Base-by-base conservation (phyloP, 2,113 vertebrate species). In the Chamaetylas fuelleborni region DNA sequence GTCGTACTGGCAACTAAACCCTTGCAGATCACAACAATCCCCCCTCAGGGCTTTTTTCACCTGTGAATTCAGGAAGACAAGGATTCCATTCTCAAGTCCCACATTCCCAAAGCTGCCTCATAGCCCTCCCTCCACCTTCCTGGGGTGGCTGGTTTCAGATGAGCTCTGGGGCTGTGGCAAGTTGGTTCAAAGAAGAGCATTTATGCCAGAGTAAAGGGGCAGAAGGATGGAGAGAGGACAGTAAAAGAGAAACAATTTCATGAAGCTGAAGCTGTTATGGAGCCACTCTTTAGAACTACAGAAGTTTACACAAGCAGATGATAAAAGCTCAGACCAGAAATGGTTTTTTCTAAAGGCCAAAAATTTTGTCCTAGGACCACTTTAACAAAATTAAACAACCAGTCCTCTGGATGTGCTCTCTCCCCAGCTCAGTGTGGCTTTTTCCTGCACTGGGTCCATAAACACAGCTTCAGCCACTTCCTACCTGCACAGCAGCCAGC, bases 401-500 rank as follows among this genome's bases (percentile, higher is more conserved):
- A 47, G 0, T 62, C 16, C 26, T 38, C 5, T 25, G n/a, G 3
- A 50, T 47, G 26, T 64, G 28, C 22, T 51, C 18, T 54, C 20
- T 26, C 14, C 12, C 4, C 23, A 40, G 13, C 29, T 60, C 36
- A 81, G 13, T 6, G 24, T 58, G 34, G 25, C 13, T 76, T 90
- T 64, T 69, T 33, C 34, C 13, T 53, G 36, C 0, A 1, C 12
- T 74, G 43, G 15, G 36, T 51, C 38, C 13, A 29, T 4, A 2
- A 78, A 6, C 6, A 7, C 3, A 4, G 25, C 38, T 60, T 66
- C 45, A 23, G 33, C 31, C n/a, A 29, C 66, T 34, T 81, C 33
- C 81, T 57, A 14, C 14, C 43, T 47, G 34, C 58, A 38, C 38
- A 67, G 34, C 28, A 50, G 20, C 0, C 0, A 50, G 34, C 29